Evolutionary conservation across 1,140 invertebrate species (phyloP).

Genomic region (Bombus superbus): DNA sequence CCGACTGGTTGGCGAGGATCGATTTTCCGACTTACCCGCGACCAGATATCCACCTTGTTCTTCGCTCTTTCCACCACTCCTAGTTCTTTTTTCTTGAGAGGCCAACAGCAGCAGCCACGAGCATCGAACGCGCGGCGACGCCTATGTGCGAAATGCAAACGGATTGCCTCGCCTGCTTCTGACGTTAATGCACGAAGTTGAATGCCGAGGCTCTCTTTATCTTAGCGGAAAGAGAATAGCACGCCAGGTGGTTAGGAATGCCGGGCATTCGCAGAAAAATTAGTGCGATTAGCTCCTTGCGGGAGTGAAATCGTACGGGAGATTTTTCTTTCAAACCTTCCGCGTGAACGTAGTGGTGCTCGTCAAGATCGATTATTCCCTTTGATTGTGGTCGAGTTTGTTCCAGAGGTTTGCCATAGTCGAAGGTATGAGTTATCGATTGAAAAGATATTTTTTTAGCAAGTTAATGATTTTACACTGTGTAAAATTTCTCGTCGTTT

Average conservation of each 20-base stretch:
- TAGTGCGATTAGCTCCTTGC: slow-evolving; percentile 1
- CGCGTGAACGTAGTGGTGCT: too few species aligned
- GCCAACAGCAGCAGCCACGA: background rate
- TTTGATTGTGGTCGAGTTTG: background rate
- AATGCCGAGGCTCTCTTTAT: slow-evolving; percentile 32
- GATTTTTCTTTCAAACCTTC: background rate
- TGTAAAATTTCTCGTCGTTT: too few species aligned
- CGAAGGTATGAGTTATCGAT: too few species aligned
- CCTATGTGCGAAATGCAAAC: slow-evolving; percentile 54
- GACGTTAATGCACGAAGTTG: slow-evolving; percentile 63
- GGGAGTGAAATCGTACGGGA: too few species aligned
- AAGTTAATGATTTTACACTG: too few species aligned
- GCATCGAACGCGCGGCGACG: slow-evolving; percentile 10
- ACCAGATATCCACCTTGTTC: slow-evolving; percentile 41
- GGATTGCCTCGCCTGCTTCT: slow-evolving; percentile 49
- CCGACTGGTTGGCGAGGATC: slow-evolving; percentile 16
- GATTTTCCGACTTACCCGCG: slow-evolving; percentile 26
- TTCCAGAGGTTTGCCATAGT: background rate
- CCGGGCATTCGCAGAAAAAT: slow-evolving; percentile 7
- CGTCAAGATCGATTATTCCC: background rate
- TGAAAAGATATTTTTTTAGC: too few species aligned
- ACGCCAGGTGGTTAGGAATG: background rate
- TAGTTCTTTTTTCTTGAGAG: slow-evolving; percentile 26
- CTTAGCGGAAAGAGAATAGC: background rate
- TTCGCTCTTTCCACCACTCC: slow-evolving; percentile 18